Percentiles rank a stretch among this genome's conserved stretches.
Conservation (phyloP, 2,888 invertebrate genomes). For the Catocala nupta region DNA sequence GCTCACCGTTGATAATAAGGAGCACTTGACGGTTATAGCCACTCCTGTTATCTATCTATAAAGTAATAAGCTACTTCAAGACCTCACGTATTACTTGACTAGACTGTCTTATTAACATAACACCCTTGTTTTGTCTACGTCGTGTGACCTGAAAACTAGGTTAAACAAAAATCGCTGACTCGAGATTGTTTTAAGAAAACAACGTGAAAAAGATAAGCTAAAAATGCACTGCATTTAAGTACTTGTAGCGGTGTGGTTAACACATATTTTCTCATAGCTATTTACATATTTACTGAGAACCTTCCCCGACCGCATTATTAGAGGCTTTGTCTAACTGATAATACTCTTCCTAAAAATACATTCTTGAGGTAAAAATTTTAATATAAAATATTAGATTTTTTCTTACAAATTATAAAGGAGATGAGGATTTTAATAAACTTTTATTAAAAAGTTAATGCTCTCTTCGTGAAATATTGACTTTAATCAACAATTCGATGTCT, state of each 20-base stretch:
- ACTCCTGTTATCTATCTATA: too few relatives aligned
- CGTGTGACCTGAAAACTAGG: neutral
- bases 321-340: slow-evolving; percentile 24
- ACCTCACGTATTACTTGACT: too few relatives aligned
- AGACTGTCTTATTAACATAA: too few relatives aligned
- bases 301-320: slow-evolving; percentile 36
- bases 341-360: slow-evolving; percentile 34
- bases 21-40: too few relatives aligned
- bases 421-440: slow-evolving; percentile 57
- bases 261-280: slow-evolving; percentile 27
- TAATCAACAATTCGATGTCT: slow-evolving; percentile 18
- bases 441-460: slow-evolving; percentile 50
- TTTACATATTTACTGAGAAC: slow-evolving; percentile 36
- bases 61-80: too few relatives aligned
- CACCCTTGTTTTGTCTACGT: too few relatives aligned
- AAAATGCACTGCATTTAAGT: slow-evolving; percentile 11
- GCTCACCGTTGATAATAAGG: too few relatives aligned
- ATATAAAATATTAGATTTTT: slow-evolving; percentile 40
- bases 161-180: neutral
- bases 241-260: slow-evolving; percentile 14
- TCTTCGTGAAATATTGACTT: slow-evolving; percentile 34
- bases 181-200: neutral
- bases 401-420: slow-evolving; percentile 35
- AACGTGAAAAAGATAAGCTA: neutral
- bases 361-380: slow-evolving; percentile 34